Conservation (phyloP, 1,140 invertebrate species). For the Rhopalosiphum maidis region DNA sequence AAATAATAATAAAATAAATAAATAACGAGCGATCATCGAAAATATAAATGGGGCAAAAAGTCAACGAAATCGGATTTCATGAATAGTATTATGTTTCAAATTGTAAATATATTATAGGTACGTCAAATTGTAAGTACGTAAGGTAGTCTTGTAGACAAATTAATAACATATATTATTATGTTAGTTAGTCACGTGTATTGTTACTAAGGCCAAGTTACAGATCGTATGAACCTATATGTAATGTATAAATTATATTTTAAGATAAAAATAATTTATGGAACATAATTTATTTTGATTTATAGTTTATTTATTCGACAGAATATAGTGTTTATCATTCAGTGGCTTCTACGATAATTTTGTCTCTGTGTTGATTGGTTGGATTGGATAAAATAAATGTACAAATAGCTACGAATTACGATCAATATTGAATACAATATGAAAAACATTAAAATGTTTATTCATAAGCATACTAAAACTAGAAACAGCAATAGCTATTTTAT, state of each 20-base stretch:
- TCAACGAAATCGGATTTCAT: not conserved
- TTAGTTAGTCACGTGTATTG: not conserved
- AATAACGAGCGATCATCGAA: not conserved
- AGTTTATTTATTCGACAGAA: not conserved
- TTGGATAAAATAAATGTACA: not conserved
- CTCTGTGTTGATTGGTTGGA: not conserved
- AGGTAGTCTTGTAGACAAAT: not conserved
- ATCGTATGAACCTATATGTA: not conserved
- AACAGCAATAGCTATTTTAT: not conserved
- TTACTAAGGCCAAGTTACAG: not conserved
- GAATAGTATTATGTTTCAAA: not conserved
- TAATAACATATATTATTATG: not conserved
- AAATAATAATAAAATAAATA: not conserved
- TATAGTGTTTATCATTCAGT: not conserved
- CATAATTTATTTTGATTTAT: not conserved
- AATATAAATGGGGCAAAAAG: not conserved
- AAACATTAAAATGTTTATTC: not conserved
- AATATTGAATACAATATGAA: not conserved
- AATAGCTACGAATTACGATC: not conserved
- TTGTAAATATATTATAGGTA: not conserved
- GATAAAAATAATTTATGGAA: not conserved
- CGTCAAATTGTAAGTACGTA: not conserved
- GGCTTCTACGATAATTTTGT: too few species aligned
- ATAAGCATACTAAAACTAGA: not conserved
- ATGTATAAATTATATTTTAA: not conserved